Conservation (phyloP, 30 jellyfish, hydroid and myxozoan genomes). For the Hydra vulgaris region DNA sequence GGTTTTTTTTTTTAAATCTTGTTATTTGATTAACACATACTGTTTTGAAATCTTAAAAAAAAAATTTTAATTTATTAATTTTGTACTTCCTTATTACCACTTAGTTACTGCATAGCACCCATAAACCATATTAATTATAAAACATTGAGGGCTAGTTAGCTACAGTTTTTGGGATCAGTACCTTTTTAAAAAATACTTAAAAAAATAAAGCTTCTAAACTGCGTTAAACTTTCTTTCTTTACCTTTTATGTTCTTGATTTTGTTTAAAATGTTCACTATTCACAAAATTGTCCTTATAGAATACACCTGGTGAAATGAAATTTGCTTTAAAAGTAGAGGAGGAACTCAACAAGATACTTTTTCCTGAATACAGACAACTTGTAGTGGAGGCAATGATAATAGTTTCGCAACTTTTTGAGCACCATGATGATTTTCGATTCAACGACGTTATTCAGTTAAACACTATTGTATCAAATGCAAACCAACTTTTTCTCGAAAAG, state of each 20-base stretch:
- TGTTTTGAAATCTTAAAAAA: no score
- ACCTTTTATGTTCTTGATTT: no score
- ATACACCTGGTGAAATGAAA: conserved; percentile 94
- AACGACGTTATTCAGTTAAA: conserved; percentile 51
- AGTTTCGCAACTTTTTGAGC: conserved; percentile 51
- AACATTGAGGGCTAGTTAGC: no score
- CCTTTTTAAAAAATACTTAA: no score
- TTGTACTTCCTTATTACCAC: no score
- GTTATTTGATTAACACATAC: no score
- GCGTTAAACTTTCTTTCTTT: no score
- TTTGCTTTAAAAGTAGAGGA: conserved; percentile 82
- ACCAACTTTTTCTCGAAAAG: conserved; percentile 47
- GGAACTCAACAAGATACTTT: conserved; percentile 69
- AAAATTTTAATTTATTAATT: no score
- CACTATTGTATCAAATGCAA: conserved; percentile 58
- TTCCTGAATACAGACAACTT: conserved; percentile 94
- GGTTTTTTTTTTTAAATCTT: not conserved
- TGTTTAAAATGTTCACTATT: not conserved
- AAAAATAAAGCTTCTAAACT: no score
- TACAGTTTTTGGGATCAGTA: no score
- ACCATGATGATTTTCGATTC: conserved; percentile 26
- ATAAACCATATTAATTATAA: no score
- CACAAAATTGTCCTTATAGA: conserved; percentile 22
- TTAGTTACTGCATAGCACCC: no score
- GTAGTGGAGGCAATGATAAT: conserved; percentile 90